Percentiles rank a stretch among this genome's conserved stretches.
Conservation (phyloP, 2,888 invertebrate species). For the Petrolisthes cinctipes region DNA sequence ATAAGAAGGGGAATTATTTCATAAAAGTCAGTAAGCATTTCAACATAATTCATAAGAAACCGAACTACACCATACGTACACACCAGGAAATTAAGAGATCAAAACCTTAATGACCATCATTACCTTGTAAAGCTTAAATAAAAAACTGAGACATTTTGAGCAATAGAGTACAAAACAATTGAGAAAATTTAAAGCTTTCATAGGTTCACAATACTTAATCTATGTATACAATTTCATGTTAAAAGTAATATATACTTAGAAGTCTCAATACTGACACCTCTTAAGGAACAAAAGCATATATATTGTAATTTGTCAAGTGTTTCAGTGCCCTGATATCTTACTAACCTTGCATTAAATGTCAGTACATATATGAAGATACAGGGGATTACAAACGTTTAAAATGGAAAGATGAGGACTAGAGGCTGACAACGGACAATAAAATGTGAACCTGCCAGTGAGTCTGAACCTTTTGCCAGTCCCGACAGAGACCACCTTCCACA, state of each 20-base stretch:
- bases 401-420: conserved; percentile 62
- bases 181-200: conserved; percentile 38
- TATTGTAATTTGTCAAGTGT: conserved; percentile 7
- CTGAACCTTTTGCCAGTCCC: conserved; percentile 7
- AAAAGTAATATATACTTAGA: too few relatives aligned
- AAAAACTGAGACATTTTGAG: conserved; percentile 46
- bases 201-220: neutral
- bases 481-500: too few relatives aligned
- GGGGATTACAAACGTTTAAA: conserved; percentile 63
- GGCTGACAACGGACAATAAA: conserved; percentile 57
- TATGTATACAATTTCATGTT: too few relatives aligned
- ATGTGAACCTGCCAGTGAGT: conserved; percentile 45
- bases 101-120: neutral
- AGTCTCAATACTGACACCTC: too few relatives aligned
- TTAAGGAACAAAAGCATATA: too few relatives aligned
- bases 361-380: conserved; percentile 63
- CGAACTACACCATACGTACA: neutral
- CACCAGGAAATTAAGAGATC: too few relatives aligned
- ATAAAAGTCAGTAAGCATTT: neutral
- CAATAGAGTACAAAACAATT: conserved; percentile 29
- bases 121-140: conserved; percentile 16
- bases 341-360: conserved; percentile 62
- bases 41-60: neutral
- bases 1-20: neutral
- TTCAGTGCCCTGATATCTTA: conserved; percentile 40